Evolutionary conservation across 1,140 invertebrate genomes (phyloP).

Genomic region (Globodera rostochiensis): DNA sequence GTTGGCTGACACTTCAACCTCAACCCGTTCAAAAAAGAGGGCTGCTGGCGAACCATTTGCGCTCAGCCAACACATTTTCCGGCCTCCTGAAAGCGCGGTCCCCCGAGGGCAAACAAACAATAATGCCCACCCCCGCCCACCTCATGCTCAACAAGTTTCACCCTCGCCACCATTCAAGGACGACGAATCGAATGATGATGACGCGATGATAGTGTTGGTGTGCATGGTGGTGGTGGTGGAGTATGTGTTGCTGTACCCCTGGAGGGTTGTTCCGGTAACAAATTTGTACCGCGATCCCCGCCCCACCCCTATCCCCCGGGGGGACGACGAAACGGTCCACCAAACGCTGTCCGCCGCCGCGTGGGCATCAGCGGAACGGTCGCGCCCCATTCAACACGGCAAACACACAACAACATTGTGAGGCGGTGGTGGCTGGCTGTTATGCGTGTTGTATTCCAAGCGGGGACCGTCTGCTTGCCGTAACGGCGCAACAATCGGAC

Average conservation of each 20-base stretch:
- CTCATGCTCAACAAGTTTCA: neutral
- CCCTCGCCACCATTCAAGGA: neutral
- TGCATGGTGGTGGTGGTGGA: too few relatives aligned
- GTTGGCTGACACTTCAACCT: too few relatives aligned
- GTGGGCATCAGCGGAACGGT: conserved; percentile 20
- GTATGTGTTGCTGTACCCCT: too few relatives aligned
- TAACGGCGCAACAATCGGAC: neutral
- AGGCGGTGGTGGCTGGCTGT: neutral
- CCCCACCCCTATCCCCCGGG: too few relatives aligned
- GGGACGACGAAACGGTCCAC: neutral
- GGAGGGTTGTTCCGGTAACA: neutral
- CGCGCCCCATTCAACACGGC: conserved; percentile 23
- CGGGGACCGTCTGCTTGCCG: neutral
- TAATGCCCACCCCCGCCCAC: neutral
- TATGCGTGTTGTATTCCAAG: neutral
- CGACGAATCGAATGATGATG: neutral
- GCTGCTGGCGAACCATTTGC: too few relatives aligned
- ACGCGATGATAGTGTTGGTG: too few relatives aligned
- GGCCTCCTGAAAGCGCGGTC: neutral
- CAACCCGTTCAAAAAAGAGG: too few relatives aligned
- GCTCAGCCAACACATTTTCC: neutral
- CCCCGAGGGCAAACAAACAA: neutral
- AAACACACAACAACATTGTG: neutral
- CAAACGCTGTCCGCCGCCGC: neutral
- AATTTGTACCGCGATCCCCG: too few relatives aligned